phyloP scores from a whole-genome alignment of 2,888 invertebrate genomes.

The Volucella inanis region DNA sequence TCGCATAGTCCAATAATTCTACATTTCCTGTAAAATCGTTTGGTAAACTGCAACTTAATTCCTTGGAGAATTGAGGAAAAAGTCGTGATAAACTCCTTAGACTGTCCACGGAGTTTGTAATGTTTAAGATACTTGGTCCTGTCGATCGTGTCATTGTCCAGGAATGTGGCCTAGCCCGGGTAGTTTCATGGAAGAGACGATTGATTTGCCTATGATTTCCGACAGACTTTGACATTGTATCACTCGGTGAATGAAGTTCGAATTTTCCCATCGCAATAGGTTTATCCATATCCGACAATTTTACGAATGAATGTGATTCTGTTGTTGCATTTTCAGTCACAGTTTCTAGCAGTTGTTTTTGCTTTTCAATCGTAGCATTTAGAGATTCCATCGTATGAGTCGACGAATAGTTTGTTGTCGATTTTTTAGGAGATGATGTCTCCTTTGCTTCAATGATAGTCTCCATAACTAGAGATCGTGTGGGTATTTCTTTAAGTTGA shows the following conservation, averaged over 20 bases:
- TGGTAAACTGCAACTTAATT: constrained; percentile 82
- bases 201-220: constrained; percentile 82
- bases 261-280: constrained; percentile 83
- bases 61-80: constrained; percentile 85
- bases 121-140: constrained; percentile 83
- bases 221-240: constrained; percentile 81
- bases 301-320: constrained; percentile 86
- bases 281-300: constrained; percentile 91
- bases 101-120: constrained; percentile 85
- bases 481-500: constrained; percentile 78
- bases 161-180: constrained; percentile 83
- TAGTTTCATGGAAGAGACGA: constrained; percentile 81
- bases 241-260: constrained; percentile 83
- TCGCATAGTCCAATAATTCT: constrained; percentile 83
- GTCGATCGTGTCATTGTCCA: constrained; percentile 86
- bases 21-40: constrained; percentile 78
- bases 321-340: constrained; percentile 82
- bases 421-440: constrained; percentile 82
- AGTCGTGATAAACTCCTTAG: constrained; percentile 85
- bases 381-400: constrained; percentile 81
- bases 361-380: constrained; percentile 81
- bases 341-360: constrained; percentile 82
- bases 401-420: constrained; percentile 61
- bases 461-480: constrained; percentile 82
- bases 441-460: constrained; percentile 83